Percentiles rank a stretch among this genome's conserved stretches.
Evolutionary conservation across 2,888 invertebrate genomes (phyloP).

Genomic region (Lathronympha strigana): DNA sequence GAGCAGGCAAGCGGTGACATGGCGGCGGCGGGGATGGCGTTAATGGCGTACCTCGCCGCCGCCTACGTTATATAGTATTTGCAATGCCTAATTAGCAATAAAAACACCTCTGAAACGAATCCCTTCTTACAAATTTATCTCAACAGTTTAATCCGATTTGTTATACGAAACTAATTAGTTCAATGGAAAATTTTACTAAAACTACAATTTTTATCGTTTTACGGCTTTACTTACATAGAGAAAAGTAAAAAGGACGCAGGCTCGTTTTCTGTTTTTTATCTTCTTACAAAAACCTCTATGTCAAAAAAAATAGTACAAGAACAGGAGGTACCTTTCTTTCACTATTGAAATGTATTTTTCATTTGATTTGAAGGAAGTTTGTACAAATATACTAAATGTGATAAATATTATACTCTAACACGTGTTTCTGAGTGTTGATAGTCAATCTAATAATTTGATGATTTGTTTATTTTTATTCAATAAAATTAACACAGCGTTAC

Average conservation of each 20-base stretch:
- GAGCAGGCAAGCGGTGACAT: not conserved
- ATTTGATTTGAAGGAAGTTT: too few relatives aligned
- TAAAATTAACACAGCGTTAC: too few relatives aligned
- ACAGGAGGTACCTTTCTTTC: too few relatives aligned
- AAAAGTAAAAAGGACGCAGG: too few relatives aligned
- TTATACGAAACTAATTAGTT: not conserved
- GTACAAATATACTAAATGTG: too few relatives aligned
- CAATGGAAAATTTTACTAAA: not conserved
- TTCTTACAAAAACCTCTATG: too few relatives aligned
- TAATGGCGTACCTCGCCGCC: not conserved
- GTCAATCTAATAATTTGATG: not conserved
- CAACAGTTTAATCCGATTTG: not conserved
- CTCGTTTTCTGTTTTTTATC: too few relatives aligned
- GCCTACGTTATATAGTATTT: not conserved
- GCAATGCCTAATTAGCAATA: not conserved
- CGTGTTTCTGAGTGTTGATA: not conserved
- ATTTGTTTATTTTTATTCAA: too few relatives aligned
- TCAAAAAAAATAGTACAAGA: too few relatives aligned
- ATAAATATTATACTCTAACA: too few relatives aligned
- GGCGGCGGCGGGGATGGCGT: not conserved
- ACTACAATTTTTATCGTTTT: not conserved
- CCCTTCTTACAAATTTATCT: not conserved
- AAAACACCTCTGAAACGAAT: not conserved
- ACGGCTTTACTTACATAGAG: too few relatives aligned
- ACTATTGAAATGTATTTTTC: too few relatives aligned